Percentiles rank a stretch among this genome's conserved stretches.
phyloP scores from a whole-genome alignment of 2,113 vertebrate species.

The Canis aureus region DNA sequence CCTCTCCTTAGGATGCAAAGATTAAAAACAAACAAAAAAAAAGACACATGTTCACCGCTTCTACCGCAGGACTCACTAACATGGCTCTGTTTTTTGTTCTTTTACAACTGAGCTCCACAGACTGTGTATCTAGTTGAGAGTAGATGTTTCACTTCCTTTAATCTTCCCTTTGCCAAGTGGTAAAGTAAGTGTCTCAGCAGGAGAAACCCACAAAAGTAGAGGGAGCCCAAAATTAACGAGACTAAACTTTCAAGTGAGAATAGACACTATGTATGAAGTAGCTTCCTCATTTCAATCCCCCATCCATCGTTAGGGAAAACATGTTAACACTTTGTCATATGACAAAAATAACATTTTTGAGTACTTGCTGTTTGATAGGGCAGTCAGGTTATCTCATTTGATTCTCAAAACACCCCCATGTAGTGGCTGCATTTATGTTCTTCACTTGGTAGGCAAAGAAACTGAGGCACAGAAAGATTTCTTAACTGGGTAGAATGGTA shows the following conservation, averaged over 20 bases:
- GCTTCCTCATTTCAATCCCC: background rate
- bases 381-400: background rate
- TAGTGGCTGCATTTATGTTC: background rate
- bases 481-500: background rate
- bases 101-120: background rate
- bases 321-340: background rate
- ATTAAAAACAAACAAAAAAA: background rate
- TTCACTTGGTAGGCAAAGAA: background rate
- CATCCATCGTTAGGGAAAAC: background rate
- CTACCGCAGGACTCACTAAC: background rate
- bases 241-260: background rate
- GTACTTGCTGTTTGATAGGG: background rate
- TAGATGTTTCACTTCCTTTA: slow-evolving; percentile 39
- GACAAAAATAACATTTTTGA: background rate
- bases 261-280: background rate
- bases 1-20: background rate
- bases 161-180: background rate
- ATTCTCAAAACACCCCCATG: background rate
- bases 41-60: fast-evolving
- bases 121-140: background rate
- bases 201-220: background rate
- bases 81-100: background rate
- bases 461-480: background rate
- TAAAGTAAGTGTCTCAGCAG: background rate
- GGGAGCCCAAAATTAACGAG: background rate